Conservation (phyloP, 53 echinoderm and acorn worm species). For the Temnopleurus reevesii region DNA sequence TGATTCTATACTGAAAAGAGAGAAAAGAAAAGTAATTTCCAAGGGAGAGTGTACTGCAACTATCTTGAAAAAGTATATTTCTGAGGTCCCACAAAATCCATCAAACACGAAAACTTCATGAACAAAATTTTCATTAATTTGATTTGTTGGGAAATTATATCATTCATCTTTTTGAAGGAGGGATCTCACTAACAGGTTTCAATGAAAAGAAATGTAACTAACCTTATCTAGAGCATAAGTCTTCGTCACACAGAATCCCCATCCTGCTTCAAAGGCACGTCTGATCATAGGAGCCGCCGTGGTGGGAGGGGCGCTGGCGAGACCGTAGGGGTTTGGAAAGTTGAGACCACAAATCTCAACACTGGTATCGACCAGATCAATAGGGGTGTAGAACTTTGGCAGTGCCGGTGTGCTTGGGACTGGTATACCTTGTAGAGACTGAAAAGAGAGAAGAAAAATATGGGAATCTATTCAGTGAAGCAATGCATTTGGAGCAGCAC, state of each 20-base stretch:
- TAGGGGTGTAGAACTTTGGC: constrained; percentile 93
- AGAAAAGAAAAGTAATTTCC: too few species aligned
- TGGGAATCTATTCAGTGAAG: too few species aligned
- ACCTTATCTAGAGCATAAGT: constrained; percentile 95
- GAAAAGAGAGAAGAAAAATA: too few species aligned
- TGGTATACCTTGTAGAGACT: constrained; percentile 75
- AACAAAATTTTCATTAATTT: too few species aligned
- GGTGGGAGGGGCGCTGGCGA: constrained; percentile 97
- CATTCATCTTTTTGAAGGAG: too few species aligned
- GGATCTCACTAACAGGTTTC: not conserved
- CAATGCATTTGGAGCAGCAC: too few species aligned
- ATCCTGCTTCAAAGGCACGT: constrained; percentile 87
- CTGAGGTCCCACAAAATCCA: too few species aligned
- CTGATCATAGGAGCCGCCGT: constrained; percentile 96
- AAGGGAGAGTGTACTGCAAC: too few species aligned
- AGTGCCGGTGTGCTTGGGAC: constrained; percentile 72
- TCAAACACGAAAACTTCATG: too few species aligned
- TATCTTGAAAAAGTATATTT: too few species aligned
- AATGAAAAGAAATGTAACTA: not conserved
- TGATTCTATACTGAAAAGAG: too few species aligned
- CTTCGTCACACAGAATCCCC: constrained; percentile 95
- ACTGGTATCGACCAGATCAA: constrained; percentile 89
- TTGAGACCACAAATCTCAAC: constrained; percentile 85
- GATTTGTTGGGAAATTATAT: too few species aligned
- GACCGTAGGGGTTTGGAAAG: constrained; percentile 91